A percentile compares a stretch with the other conserved stretches of the same genome.
Evolutionary conservation across 2,113 vertebrate species (phyloP).

Genomic region (Sinocyclocheilus maitianheensis): DNA sequence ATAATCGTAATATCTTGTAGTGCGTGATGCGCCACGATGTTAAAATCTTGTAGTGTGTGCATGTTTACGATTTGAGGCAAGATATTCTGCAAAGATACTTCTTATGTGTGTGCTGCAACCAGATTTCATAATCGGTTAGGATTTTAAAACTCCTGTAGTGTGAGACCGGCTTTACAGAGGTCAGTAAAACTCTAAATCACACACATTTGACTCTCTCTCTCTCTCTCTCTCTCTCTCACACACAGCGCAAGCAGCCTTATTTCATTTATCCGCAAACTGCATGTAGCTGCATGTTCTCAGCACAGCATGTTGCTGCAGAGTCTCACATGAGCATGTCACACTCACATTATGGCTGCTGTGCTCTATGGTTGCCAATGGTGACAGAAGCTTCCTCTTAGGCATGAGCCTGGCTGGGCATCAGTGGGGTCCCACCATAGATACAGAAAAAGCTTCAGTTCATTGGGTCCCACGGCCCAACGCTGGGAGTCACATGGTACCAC

Average conservation of each 20-base stretch:
- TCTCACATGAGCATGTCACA: background rate
- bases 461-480: conserved; percentile 3
- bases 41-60: too few relatives aligned
- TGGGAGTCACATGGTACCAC: conserved; percentile 46
- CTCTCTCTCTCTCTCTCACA: background rate
- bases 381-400: conserved; percentile 47
- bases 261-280: conserved; percentile 19
- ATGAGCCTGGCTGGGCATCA: conserved; percentile 51
- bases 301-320: conserved; percentile 22
- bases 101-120: too few relatives aligned
- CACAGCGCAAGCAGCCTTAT: background rate
- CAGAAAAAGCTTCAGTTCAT: conserved; percentile 37
- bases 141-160: too few relatives aligned
- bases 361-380: conserved; percentile 46
- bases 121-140: too few relatives aligned
- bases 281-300: conserved; percentile 36
- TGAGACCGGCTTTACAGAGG: background rate
- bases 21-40: too few relatives aligned
- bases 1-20: too few relatives aligned
- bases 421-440: conserved; percentile 33
- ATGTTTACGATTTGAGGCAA: too few relatives aligned
- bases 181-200: background rate
- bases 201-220: too few relatives aligned
- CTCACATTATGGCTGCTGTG: background rate
- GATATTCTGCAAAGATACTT: too few relatives aligned